Conservation (phyloP, 2,888 invertebrate species). For the Selenia dentaria region DNA sequence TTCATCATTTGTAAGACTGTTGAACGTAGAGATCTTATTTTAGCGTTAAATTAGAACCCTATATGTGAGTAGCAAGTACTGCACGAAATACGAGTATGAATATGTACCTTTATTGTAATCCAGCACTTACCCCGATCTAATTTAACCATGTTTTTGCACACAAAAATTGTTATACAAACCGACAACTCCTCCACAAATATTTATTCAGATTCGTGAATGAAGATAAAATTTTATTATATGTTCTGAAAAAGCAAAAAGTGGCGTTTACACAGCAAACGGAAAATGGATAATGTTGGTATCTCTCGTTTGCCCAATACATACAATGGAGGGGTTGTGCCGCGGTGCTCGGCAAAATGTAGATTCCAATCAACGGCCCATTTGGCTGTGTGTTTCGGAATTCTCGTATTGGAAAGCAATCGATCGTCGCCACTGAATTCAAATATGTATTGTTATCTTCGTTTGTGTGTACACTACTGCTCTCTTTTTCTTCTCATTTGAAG, state of each 20-base stretch:
- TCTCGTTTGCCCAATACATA: conserved; percentile 43
- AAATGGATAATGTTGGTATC: conserved; percentile 43
- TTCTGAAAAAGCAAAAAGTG: conserved; percentile 18
- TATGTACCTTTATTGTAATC: conserved; percentile 15
- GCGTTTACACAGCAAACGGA: conserved; percentile 32
- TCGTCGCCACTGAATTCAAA: conserved; percentile 28
- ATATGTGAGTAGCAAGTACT: conserved; percentile 37
- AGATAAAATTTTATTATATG: conserved; percentile 28
- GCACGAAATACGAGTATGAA: conserved; percentile 51
- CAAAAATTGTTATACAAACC: background rate
- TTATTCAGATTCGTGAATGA: conserved; percentile 17
- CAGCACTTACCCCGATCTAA: conserved; percentile 8
- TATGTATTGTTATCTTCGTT: conserved; percentile 24
- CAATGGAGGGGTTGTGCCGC: conserved; percentile 17
- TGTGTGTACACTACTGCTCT: no score
- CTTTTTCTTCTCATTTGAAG: no score
- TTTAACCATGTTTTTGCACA: background rate
- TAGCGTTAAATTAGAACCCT: conserved; percentile 40
- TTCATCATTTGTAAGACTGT: background rate
- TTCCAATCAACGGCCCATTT: conserved; percentile 46
- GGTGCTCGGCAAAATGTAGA: conserved; percentile 47
- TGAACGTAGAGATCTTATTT: conserved; percentile 64
- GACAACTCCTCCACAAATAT: no score
- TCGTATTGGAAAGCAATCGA: conserved; percentile 15
- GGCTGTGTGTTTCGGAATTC: conserved; percentile 15